Base-by-base conservation (phyloP, 2,888 invertebrate species). In the Amblyjoppa proteus region DNA sequence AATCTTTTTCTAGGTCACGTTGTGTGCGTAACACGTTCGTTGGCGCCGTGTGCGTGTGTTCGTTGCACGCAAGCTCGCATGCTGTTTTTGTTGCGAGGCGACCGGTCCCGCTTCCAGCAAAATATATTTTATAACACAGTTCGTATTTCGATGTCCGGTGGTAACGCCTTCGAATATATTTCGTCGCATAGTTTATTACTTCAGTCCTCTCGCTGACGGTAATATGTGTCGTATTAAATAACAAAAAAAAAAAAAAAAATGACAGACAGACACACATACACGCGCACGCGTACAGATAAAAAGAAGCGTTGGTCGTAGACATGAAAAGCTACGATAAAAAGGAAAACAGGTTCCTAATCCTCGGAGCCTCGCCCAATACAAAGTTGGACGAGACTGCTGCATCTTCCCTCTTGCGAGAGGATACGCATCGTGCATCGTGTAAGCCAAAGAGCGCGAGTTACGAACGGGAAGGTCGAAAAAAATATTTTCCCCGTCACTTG, bases 341-440 rank as follows among this genome's bases (percentile, higher is more conserved):
- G 68, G 78, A 31, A 75, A 83, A 83, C 83, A 83, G 83, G 83
- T 83, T 83, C 74, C 20, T 74, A 83, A 83, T 83, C 69, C 78
- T 25, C 51, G 69, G 78, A 73, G 73, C 41, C 74, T 79, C 74
- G 45, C 45, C 45, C 45, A 45, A 45, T 45, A 45, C 13, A 6
- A 31, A 61, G 58, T 79, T 74, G 69, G 78, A 31, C 41, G 78
- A 51, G 83, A 58, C 74, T 64, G 73, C 74, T 64, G 78, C 53
- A 13, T 70, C 68, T 45, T 51, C 64, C 61, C 41, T 71, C 56
- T 69, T 66, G 45, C 53, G 66, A 66, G 64, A 68, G 56, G 49
- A 64, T 58, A 77, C 49, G 76, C 66, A n/a, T n/a, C n/a, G n/a
- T n/a, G 77, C 68, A 81, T 76, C 61, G 45, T 69, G 16, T 49